Percentiles rank a stretch among this genome's conserved stretches.
phyloP scores from a whole-genome alignment of 2,888 invertebrate species.

The Silvanus unidentatus region DNA sequence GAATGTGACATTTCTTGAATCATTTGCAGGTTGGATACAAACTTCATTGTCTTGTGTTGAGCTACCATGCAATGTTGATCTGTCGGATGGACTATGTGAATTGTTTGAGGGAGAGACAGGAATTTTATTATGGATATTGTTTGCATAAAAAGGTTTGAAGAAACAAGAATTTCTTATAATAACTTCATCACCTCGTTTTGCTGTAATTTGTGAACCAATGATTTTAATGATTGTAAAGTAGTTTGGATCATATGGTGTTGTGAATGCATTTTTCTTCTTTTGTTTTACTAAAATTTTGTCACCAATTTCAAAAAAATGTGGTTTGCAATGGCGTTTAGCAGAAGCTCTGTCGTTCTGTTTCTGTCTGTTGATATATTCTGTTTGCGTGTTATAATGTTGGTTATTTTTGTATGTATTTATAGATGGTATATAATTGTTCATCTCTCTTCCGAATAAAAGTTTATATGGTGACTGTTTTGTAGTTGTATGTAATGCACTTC shows the following conservation, averaged over 20 bases:
- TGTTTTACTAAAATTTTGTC: constrained; percentile 9
- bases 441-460: constrained; percentile 8
- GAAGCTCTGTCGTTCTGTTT: neutral
- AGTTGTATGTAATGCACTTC: constrained; percentile 12
- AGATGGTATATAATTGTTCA: constrained; percentile 8
- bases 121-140: no score
- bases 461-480: constrained; percentile 10
- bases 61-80: neutral
- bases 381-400: neutral
- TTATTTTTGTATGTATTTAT: neutral
- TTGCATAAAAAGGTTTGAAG: neutral
- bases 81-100: no score
- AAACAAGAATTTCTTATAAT: constrained; percentile 3
- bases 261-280: constrained; percentile 3
- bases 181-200: constrained; percentile 1
- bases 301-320: constrained; percentile 8
- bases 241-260: constrained; percentile 7
- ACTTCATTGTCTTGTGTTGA: no score
- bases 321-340: neutral
- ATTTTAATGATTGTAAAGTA: constrained; percentile 8
- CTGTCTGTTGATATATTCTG: neutral
- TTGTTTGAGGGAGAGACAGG: no score
- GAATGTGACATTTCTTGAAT: no score
- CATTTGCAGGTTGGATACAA: no score
- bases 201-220: constrained; percentile 5